Conservation (phyloP, 2,888 invertebrate species). For the Tricholauxania praeusta region DNA sequence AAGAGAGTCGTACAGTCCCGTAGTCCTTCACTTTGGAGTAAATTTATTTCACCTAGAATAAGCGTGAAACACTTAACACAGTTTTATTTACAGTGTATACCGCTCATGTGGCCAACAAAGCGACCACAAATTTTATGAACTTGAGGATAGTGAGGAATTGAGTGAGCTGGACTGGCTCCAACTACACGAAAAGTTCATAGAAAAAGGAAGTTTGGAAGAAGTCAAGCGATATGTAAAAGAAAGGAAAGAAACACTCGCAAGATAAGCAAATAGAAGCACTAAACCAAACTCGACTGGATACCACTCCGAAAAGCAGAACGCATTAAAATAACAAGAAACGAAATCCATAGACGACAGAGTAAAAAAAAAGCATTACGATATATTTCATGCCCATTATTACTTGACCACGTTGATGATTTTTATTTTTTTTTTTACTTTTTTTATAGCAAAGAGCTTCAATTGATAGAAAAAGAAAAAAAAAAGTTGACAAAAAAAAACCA, state of each 20-base stretch:
- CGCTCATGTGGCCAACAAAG: slow-evolving; percentile 18
- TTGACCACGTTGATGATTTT: too few relatives aligned
- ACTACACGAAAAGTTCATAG: not conserved
- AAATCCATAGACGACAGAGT: not conserved
- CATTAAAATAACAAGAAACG: not conserved
- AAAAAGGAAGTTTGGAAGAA: not conserved
- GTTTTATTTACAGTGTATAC: too few relatives aligned
- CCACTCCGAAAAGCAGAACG: not conserved
- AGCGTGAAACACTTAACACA: too few relatives aligned
- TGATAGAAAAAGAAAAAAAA: not conserved
- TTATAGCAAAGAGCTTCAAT: not conserved
- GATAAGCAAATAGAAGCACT: too few relatives aligned
- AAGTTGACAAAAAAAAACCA: not conserved
- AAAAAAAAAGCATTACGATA: not conserved
- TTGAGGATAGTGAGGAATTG: too few relatives aligned
- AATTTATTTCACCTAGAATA: too few relatives aligned
- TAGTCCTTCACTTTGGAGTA: too few relatives aligned
- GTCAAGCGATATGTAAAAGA: too few relatives aligned
- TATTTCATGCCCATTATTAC: slow-evolving; percentile 1
- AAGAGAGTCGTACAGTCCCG: too few relatives aligned
- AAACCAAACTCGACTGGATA: not conserved
- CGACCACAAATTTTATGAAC: slow-evolving; percentile 20
- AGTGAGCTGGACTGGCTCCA: too few relatives aligned
- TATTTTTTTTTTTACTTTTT: not conserved
- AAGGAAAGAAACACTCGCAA: too few relatives aligned